Conservation (phyloP, 2,888 invertebrate genomes). For the Drosophila emarginata region DNA sequence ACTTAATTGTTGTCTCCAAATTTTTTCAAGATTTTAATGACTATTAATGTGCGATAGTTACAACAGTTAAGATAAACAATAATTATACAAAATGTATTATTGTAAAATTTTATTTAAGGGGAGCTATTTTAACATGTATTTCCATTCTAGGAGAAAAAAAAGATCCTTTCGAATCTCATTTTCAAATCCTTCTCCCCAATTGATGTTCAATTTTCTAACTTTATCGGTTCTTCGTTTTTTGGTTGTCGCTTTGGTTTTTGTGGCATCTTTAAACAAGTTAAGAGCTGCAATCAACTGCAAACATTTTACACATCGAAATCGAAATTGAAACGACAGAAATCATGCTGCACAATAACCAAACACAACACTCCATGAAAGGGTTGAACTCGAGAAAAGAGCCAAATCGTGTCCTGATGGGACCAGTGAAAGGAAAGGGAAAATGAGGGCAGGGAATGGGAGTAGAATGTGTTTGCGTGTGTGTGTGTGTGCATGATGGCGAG, state of each 20-base stretch:
- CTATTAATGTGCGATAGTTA: too few species aligned
- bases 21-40: too few species aligned
- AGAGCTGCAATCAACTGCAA: constrained; percentile 71
- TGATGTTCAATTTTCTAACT: not conserved
- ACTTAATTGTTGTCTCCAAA: not conserved
- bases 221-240: not conserved
- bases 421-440: constrained; percentile 16
- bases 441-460: not conserved
- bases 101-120: too few species aligned
- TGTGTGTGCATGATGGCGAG: constrained; percentile 56
- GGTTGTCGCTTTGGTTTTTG: constrained; percentile 7
- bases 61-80: too few species aligned
- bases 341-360: constrained; percentile 35
- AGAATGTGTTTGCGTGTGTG: constrained; percentile 3
- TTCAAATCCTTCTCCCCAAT: not conserved
- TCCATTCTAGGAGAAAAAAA: too few species aligned
- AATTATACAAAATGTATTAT: too few species aligned
- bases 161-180: not conserved
- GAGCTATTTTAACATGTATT: too few species aligned
- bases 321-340: constrained; percentile 43
- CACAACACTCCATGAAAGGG: constrained; percentile 28
- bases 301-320: constrained; percentile 53
- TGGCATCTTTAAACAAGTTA: constrained; percentile 60
- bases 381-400: constrained; percentile 20
- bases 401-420: not conserved